These are phyloP conservation scores for Aegotheles bennettii DNA, from an alignment of 2,113 vertebrate species.

Conservation along the genomic window DNA sequence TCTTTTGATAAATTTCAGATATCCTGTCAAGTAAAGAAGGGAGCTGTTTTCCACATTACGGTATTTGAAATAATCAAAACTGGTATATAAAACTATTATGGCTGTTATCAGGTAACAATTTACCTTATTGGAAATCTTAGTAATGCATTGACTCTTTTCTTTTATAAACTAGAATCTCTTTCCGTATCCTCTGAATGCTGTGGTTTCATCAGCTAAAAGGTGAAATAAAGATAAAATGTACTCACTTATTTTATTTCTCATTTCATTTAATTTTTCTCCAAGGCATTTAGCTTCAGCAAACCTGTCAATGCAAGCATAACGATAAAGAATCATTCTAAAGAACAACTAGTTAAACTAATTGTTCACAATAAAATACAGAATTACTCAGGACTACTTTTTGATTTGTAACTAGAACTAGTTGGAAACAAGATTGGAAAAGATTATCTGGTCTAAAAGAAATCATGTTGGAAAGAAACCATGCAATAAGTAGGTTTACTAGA, in stretches of 20 bases:
- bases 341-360: not conserved
- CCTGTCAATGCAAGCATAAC: slow-evolving; percentile 66
- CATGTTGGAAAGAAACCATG: not conserved
- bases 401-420: not conserved
- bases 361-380: not conserved
- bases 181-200: not conserved
- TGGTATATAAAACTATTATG: not conserved
- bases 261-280: slow-evolving; percentile 80
- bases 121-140: not conserved
- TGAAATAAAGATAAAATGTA: slow-evolving; percentile 25
- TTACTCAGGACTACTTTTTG: not conserved
- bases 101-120: not conserved
- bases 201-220: not conserved
- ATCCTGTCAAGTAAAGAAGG: not conserved
- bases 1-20: not conserved
- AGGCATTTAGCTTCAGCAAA: slow-evolving; percentile 85
- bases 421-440: not conserved
- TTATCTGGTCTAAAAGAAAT: not conserved
- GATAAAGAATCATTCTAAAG: not conserved
- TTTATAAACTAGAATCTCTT: not conserved
- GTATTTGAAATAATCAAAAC: not conserved
- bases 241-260: slow-evolving; percentile 89
- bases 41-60: not conserved
- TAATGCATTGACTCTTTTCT: not conserved
- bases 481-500: not conserved